Conservation (phyloP, 2,113 vertebrate species). For the Cryptoleucopteryx plumbea region DNA sequence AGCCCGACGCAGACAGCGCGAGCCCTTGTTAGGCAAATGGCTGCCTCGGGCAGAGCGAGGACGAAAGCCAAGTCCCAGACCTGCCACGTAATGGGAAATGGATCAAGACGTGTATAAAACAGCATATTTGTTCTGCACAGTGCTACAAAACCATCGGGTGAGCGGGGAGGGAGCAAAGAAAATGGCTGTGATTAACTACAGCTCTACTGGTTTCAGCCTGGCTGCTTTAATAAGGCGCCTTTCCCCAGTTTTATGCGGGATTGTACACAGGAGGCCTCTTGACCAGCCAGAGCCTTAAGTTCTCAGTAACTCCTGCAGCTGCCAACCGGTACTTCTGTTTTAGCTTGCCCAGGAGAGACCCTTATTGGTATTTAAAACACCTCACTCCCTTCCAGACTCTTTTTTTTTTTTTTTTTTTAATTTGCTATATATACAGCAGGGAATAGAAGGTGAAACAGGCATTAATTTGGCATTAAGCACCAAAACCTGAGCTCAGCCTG, state of each 20-base stretch:
- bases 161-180: neutral
- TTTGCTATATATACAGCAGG: neutral
- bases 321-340: neutral
- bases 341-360: neutral
- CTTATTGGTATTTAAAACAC: conserved; percentile 14
- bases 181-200: neutral
- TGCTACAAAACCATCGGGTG: neutral
- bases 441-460: neutral
- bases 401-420: neutral
- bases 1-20: neutral
- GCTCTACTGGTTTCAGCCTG: neutral
- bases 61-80: neutral
- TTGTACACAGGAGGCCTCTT: conserved; percentile 17
- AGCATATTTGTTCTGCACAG: neutral
- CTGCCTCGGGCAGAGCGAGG: neutral
- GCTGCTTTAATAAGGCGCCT: neutral
- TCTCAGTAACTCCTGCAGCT: conserved; percentile 16
- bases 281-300: neutral
- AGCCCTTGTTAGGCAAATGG: neutral
- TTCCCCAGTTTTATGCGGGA: neutral
- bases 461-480: neutral
- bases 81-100: neutral
- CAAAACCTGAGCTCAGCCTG: neutral
- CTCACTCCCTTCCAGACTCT: neutral
- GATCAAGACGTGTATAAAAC: neutral